Percentiles rank a stretch among this genome's conserved stretches.
These are phyloP conservation scores for Stegophylla sp. DNA, from an alignment of 2,888 invertebrate species.

Conservation along the genomic window DNA sequence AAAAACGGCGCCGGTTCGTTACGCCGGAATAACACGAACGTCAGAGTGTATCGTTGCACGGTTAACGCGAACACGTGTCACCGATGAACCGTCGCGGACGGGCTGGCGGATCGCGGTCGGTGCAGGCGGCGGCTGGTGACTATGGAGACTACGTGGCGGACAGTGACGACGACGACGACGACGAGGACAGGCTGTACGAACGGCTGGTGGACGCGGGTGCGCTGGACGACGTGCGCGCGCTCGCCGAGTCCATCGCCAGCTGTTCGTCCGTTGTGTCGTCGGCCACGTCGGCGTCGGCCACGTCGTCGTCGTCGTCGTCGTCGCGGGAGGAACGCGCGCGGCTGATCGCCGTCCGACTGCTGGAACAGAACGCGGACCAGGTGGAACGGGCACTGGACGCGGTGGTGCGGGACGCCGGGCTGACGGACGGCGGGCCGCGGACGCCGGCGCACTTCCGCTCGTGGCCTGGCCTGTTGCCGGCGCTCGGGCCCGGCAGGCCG, in stretches of 20 bases:
- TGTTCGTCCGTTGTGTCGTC: slow-evolving; percentile 21
- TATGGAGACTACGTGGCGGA: no score
- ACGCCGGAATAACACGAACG: no score
- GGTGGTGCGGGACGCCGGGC: neutral
- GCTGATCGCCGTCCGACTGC: slow-evolving; percentile 17
- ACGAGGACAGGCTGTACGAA: neutral
- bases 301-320: neutral
- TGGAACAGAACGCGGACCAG: slow-evolving; percentile 44
- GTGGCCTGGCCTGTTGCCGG: slow-evolving; percentile 29
- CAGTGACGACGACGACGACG: no score
- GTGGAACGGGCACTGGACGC: slow-evolving; percentile 26
- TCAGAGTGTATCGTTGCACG: no score
- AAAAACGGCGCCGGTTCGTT: no score
- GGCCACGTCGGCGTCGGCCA: neutral
- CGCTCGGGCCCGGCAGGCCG: neutral
- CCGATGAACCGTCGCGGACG: no score
- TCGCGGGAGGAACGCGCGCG: neutral
- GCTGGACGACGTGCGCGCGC: slow-evolving; percentile 30
- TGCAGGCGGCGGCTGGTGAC: no score
- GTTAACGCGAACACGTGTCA: no score
- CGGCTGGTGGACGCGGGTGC: slow-evolving; percentile 33
- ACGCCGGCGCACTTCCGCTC: neutral
- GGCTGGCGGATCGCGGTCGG: no score
- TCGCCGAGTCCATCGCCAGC: slow-evolving; percentile 40
- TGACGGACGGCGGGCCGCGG: slow-evolving; percentile 6